Base-by-base conservation (phyloP, 2,113 vertebrate genomes). In the Halichoeres trimaculatus region DNA sequence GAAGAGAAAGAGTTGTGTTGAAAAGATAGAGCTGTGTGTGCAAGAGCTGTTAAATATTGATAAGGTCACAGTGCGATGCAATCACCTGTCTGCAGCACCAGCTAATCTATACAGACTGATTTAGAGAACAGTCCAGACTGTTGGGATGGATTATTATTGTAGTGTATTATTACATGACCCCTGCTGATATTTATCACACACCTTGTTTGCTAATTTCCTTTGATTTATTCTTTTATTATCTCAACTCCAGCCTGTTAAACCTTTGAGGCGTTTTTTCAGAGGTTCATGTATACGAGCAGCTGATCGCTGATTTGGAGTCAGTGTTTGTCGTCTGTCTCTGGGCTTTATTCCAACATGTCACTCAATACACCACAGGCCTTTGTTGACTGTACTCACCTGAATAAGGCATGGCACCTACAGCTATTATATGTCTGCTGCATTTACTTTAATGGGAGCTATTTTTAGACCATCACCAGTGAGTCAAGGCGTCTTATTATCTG, bases 41-140 rank as follows among this genome's bases (percentile, higher is more conserved):
- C 14, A 75, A 68, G 48, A 56, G 52, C 57, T 53, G 54, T 92
- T 76, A 93, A 94, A 92, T 87, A 93, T 94, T 94, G 65, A 94
- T 91, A 74, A 85, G 86, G 84, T 87, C 71, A 74, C 79, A 63
- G 76, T 85, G 83, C 87, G 84, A 88, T 67, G 71, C 74, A 76
- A 76, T 90, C 88, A 92, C 88, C 80, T 50, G 78, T 89, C 87
- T 81, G 86, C 80, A 62, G 72, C 57, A 67, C 74, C 70, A 67
- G 72, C 60, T 61, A 55, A 81, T 72, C 67, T 52, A 20, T 73
- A 17, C 7, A 22, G 65, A 72, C 23, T 65, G 70, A 38, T 58
- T 59, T 52, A 12, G 34, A 62, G 56, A 38, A 8, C 22, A 11
- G 12, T 52, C n/a, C 19, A 30, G 1, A 56, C 22, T 60, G 13